These are phyloP conservation scores for Melolontha melolontha DNA, from an alignment of 2,888 invertebrate genomes.

Conservation along the genomic window DNA sequence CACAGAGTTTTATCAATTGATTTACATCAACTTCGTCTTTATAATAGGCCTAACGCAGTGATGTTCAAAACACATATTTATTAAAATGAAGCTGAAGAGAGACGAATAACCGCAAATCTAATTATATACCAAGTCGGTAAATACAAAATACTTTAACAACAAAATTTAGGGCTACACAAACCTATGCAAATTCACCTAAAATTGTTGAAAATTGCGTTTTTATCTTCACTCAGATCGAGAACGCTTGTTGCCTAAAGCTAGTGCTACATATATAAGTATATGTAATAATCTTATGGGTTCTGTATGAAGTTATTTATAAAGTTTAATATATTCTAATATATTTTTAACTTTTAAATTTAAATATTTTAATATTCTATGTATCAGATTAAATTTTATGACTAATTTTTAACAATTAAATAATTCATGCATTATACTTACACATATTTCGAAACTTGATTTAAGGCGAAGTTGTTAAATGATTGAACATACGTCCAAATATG, in stretches of 20 bases:
- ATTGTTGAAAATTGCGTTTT: slow-evolving; percentile 44
- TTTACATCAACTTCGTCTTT: not conserved
- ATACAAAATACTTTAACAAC: slow-evolving; percentile 13
- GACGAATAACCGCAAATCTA: not conserved
- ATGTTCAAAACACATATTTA: slow-evolving; percentile 4
- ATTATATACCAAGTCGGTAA: not conserved
- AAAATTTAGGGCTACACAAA: not conserved
- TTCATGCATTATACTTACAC: no score
- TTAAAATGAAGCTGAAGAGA: slow-evolving; percentile 2
- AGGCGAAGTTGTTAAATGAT: no score
- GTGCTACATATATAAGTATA: no score
- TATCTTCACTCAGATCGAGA: slow-evolving; percentile 37
- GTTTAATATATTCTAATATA: not conserved
- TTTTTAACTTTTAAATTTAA: slow-evolving; percentile 23
- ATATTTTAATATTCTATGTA: slow-evolving; percentile 22
- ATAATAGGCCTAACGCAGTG: slow-evolving; percentile 1
- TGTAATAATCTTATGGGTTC: no score
- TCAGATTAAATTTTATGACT: no score
- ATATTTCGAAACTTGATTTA: no score
- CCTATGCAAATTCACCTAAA: slow-evolving; percentile 41
- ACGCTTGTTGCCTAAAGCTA: not conserved
- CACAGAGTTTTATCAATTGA: slow-evolving; percentile 3
- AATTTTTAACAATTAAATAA: no score
- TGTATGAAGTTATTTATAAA: slow-evolving; percentile 9
- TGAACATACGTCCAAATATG: no score